Percentiles rank a stretch among this genome's conserved stretches.
Evolutionary conservation across 2,888 invertebrate species (phyloP).

Genomic region (Calliopum simillimum): DNA sequence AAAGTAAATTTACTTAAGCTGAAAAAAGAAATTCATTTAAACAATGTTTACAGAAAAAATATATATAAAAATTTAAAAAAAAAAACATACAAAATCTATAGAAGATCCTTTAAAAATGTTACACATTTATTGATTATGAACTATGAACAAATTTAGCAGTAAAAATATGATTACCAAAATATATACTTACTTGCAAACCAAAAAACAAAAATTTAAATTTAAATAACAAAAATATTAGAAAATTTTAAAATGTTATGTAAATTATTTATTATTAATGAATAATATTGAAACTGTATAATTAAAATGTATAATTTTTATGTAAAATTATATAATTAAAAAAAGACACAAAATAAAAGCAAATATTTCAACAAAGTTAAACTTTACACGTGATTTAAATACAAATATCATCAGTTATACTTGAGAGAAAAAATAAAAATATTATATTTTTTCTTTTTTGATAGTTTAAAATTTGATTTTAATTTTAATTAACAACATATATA

Average conservation of each 20-base stretch:
- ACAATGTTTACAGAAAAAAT: conserved; percentile 23
- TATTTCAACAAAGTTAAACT: conserved; percentile 62
- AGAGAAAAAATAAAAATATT: conserved; percentile 40
- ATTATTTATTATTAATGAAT: conserved; percentile 52
- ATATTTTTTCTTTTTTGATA: no score
- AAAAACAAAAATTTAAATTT: conserved; percentile 43
- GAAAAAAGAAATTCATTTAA: conserved; percentile 8
- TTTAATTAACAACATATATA: no score
- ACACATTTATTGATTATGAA: conserved; percentile 25
- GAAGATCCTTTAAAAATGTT: conserved; percentile 28
- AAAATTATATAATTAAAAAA: conserved; percentile 49
- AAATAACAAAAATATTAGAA: conserved; percentile 45
- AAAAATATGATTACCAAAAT: conserved; percentile 14
- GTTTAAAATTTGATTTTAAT: background rate
- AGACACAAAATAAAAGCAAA: conserved; percentile 55
- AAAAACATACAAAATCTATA: conserved; percentile 11
- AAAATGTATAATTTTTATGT: conserved; percentile 45
- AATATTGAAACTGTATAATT: conserved; percentile 46
- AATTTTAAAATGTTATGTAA: conserved; percentile 59
- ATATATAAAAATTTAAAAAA: conserved; percentile 28
- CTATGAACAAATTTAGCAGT: background rate
- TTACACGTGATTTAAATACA: conserved; percentile 62
- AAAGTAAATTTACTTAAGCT: conserved; percentile 22
- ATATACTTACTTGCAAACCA: conserved; percentile 29
- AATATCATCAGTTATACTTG: conserved; percentile 61